These are phyloP conservation scores for Anoplolepis gracilipes DNA, from an alignment of 1,140 invertebrate genomes.

Conservation along the genomic window DNA sequence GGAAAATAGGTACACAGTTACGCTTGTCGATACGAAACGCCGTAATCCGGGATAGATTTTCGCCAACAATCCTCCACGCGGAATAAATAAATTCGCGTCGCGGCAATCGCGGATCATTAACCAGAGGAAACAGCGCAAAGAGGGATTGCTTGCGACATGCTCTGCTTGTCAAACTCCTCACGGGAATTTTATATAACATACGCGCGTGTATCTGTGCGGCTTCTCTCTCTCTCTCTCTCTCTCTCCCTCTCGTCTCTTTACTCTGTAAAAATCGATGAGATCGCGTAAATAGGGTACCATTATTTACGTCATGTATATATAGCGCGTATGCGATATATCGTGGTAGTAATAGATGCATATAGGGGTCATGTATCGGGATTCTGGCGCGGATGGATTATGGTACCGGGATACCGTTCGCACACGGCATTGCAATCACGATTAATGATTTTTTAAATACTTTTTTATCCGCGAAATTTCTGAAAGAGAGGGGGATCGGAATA, in stretches of 20 bases:
- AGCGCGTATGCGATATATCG: neutral
- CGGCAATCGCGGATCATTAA: constrained; percentile 43
- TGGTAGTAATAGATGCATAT: constrained; percentile 1
- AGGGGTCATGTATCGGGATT: neutral
- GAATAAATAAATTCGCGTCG: constrained; percentile 30
- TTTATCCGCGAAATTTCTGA: neutral
- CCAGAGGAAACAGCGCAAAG: neutral
- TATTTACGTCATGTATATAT: constrained; percentile 10
- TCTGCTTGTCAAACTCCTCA: constrained; percentile 44
- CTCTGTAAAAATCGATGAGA: constrained; percentile 34
- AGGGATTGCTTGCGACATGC: constrained; percentile 1
- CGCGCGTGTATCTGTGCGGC: too few species aligned
- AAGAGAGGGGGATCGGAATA: neutral
- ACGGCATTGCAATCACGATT: neutral
- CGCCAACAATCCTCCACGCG: neutral
- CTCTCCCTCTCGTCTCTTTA: constrained; percentile 16
- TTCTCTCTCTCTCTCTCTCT: too few species aligned
- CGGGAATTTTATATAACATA: neutral
- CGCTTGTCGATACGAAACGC: constrained; percentile 17
- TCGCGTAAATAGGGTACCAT: constrained; percentile 41
- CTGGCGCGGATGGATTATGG: neutral
- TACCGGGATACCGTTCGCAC: neutral
- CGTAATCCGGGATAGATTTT: constrained; percentile 3
- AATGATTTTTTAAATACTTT: constrained; percentile 13
- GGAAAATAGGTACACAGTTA: constrained; percentile 20